phyloP scores from a whole-genome alignment of 2,888 invertebrate species.

The Nymphalis urticae region DNA sequence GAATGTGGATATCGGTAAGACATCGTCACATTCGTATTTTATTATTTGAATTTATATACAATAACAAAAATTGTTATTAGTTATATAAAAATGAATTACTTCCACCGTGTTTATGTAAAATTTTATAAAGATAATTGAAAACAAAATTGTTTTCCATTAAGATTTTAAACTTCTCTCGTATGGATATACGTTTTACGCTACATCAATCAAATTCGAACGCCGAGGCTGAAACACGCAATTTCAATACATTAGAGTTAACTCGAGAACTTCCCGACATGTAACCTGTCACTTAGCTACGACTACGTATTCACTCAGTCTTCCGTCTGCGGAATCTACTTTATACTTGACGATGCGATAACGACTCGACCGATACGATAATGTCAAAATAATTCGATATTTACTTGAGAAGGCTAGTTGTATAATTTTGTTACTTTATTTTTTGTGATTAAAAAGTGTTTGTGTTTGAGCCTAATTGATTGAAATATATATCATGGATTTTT shows the following conservation, averaged over 20 bases:
- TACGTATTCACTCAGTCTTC: slow-evolving; percentile 22
- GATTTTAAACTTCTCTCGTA: slow-evolving; percentile 27
- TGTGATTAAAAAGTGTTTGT: no score
- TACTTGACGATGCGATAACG: slow-evolving; percentile 16
- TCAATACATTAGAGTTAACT: slow-evolving; percentile 51
- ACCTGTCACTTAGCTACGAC: slow-evolving; percentile 53
- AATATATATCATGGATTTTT: no score
- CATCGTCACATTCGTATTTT: no score
- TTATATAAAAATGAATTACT: no score
- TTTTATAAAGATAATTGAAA: neutral
- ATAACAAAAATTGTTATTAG: no score
- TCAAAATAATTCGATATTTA: no score
- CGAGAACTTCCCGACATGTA: slow-evolving; percentile 45
- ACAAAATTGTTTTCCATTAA: slow-evolving; percentile 11
- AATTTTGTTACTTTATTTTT: no score
- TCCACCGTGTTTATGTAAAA: no score
- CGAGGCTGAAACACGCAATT: slow-evolving; percentile 44
- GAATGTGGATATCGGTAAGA: no score
- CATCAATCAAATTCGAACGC: slow-evolving; percentile 41
- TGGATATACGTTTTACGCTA: slow-evolving; percentile 12
- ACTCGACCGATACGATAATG: neutral
- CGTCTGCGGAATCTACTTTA: slow-evolving; percentile 11
- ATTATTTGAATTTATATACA: no score
- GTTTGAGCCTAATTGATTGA: no score
- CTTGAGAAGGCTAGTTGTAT: no score